Percentiles rank a stretch among this genome's conserved stretches.
These are phyloP conservation scores for Lithophane socia DNA, from an alignment of 2,888 invertebrate genomes.

Conservation along the genomic window DNA sequence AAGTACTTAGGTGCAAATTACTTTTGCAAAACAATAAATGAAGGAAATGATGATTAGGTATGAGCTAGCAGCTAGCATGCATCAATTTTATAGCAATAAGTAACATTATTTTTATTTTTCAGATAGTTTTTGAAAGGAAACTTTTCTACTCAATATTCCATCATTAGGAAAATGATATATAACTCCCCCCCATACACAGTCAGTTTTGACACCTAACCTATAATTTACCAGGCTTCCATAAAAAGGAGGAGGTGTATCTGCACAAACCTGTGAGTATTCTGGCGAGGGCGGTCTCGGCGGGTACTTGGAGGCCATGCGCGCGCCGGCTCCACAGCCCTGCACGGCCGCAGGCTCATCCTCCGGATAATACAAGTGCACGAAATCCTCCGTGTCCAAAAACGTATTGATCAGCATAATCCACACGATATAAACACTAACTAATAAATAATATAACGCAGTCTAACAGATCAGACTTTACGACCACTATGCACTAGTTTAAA, in stretches of 20 bases:
- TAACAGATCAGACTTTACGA: slow-evolving; percentile 83
- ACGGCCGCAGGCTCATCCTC: slow-evolving; percentile 86
- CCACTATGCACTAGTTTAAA: slow-evolving; percentile 77
- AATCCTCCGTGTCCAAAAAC: slow-evolving; percentile 89
- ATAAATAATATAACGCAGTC: slow-evolving; percentile 85
- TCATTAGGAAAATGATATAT: neutral
- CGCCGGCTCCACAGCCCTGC: slow-evolving; percentile 87
- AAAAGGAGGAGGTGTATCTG: slow-evolving; percentile 19
- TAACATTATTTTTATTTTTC: no score
- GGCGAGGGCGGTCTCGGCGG: slow-evolving; percentile 85
- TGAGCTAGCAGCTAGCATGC: neutral
- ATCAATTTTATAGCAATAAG: neutral
- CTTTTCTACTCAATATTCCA: neutral
- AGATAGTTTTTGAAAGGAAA: neutral
- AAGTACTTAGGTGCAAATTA: neutral
- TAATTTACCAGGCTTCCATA: slow-evolving; percentile 37
- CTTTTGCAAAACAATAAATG: neutral
- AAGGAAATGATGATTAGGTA: neutral
- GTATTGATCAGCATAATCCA: slow-evolving; percentile 90
- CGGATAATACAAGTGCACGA: slow-evolving; percentile 88
- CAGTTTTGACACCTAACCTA: neutral
- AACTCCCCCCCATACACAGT: neutral
- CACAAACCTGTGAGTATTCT: slow-evolving; percentile 84
- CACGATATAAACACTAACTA: slow-evolving; percentile 81
- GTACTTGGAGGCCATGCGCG: slow-evolving; percentile 87